A percentile compares a stretch with the other conserved stretches of the same genome.
These are phyloP conservation scores for Brienomyrus brachyistius DNA, from an alignment of 2,113 vertebrate genomes.

Conservation along the genomic window DNA sequence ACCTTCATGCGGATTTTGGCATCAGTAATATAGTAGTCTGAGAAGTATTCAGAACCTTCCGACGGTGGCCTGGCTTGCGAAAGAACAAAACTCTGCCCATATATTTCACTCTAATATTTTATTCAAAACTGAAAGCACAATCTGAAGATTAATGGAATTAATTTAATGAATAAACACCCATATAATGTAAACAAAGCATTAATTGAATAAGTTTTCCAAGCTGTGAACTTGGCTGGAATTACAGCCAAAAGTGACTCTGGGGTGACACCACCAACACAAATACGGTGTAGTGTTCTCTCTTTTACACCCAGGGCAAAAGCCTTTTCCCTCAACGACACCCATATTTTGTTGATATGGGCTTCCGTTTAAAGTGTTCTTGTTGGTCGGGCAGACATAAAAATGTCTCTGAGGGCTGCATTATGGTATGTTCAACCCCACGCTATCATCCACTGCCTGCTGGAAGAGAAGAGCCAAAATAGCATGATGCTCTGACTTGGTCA, in stretches of 20 bases:
- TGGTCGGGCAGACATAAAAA: background rate
- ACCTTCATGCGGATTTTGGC: background rate
- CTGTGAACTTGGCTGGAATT: conserved; percentile 1
- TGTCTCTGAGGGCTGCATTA: background rate
- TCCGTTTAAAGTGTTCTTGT: background rate
- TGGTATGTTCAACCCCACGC: background rate
- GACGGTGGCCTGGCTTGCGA: background rate
- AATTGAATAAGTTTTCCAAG: background rate
- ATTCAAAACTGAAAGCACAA: background rate
- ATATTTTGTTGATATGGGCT: background rate
- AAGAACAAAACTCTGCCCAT: background rate
- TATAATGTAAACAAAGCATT: background rate
- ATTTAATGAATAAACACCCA: background rate
- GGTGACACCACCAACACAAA: background rate
- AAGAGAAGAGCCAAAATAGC: background rate
- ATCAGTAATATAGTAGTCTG: background rate
- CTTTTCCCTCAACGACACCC: background rate
- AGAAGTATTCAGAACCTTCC: background rate
- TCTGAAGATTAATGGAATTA: background rate
- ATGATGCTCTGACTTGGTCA: background rate
- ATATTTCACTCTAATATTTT: background rate
- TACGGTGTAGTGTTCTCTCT: background rate
- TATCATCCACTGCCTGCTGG: background rate
- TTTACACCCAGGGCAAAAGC: background rate
- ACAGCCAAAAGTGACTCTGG: background rate